Percentiles rank a stretch among this genome's conserved stretches.
Evolutionary conservation across 2,797 vertebrate species (phyloP).

Genomic region (Chloroceryle inda): DNA sequence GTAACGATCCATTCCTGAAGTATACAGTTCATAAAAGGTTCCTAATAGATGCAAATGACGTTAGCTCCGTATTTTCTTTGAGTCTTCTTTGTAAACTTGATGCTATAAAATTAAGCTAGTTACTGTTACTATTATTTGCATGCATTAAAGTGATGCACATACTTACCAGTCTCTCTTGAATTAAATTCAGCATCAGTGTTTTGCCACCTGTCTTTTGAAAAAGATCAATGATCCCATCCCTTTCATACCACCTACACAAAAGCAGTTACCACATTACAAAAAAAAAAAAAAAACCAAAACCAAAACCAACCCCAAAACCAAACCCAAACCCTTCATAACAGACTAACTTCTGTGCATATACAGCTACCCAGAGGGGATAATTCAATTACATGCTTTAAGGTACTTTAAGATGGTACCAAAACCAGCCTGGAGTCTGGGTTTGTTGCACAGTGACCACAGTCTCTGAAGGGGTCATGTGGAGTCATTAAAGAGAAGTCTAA

Average conservation of each 20-base stretch:
- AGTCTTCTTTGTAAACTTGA: conserved; percentile 42
- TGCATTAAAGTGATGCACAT: conserved; percentile 75
- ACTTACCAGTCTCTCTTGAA: conserved; percentile 79
- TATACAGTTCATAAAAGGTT: neutral
- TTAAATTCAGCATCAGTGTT: conserved; percentile 42
- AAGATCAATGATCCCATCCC: conserved; percentile 1
- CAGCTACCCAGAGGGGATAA: neutral
- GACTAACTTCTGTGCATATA: neutral
- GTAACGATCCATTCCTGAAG: neutral
- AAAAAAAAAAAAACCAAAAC: neutral
- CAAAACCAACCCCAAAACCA: no score
- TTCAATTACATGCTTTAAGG: neutral
- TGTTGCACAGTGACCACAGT: neutral
- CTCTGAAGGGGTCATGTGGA: neutral
- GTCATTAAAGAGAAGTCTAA: neutral
- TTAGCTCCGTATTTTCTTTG: neutral
- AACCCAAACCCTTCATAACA: neutral
- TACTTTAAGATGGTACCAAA: neutral
- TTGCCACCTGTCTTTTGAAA: conserved; percentile 49
- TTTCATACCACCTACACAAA: neutral
- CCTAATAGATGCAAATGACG: neutral
- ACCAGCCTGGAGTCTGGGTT: neutral
- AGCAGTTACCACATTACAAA: neutral
- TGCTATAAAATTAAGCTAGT: conserved; percentile 57
- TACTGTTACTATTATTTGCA: conserved; percentile 51